A percentile compares a stretch with the other conserved stretches of the same genome.
Evolutionary conservation across 2,797 vertebrate species (phyloP).

Genomic region (Macrochelys suwanniensis): DNA sequence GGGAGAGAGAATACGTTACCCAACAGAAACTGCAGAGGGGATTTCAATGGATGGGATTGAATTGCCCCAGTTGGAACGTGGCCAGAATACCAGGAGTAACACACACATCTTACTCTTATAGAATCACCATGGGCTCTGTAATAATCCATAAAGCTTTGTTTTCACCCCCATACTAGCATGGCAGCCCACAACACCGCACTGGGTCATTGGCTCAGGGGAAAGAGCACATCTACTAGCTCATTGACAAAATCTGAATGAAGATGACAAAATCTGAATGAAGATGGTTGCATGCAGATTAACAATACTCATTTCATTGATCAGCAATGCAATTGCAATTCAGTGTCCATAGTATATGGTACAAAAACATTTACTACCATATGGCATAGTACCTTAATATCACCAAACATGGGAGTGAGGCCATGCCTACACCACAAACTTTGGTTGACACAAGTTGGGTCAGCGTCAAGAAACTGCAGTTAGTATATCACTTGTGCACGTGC

Average conservation of each 20-base stretch:
- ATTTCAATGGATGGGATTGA: background rate
- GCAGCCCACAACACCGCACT: background rate
- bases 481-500: background rate
- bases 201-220: fast-evolving
- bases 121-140: background rate
- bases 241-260: constrained; percentile 17
- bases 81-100: fast-evolving
- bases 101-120: too few relatives aligned
- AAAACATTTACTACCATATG: background rate
- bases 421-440: background rate
- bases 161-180: background rate
- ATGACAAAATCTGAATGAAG: background rate
- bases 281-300: constrained; percentile 28
- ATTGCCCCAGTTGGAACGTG: fast-evolving
- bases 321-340: background rate
- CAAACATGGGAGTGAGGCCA: background rate
- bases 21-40: fast-evolving
- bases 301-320: background rate
- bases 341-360: background rate
- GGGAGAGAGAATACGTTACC: background rate
- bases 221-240: constrained; percentile 53
- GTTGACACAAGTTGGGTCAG: background rate
- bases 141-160: background rate
- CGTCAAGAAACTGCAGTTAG: background rate
- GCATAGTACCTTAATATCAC: background rate